A percentile compares a stretch with the other conserved stretches of the same genome.
Conservation (phyloP, 2,113 vertebrate genomes). For the Castor canadensis region DNA sequence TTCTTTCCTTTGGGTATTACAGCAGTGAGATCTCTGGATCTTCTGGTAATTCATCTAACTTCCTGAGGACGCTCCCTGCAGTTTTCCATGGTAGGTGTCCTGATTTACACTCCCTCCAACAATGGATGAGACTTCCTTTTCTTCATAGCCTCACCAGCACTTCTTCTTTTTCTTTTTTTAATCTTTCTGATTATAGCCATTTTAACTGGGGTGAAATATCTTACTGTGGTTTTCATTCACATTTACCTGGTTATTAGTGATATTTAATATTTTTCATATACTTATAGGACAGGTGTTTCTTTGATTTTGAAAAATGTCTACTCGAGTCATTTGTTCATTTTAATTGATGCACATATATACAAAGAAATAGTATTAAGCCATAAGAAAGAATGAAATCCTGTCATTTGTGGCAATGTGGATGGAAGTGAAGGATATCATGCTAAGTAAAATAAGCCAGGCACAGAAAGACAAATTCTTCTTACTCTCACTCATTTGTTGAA, state of each 20-base stretch:
- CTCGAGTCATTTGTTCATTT: neutral
- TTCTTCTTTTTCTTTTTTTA: neutral
- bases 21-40: neutral
- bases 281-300: no score
- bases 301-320: no score
- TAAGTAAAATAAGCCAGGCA: neutral
- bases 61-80: neutral
- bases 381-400: neutral
- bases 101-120: neutral
- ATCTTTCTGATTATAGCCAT: no score
- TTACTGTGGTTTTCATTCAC: no score
- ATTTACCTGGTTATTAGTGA: no score
- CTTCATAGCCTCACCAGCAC: neutral
- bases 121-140: neutral
- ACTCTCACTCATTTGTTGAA: neutral
- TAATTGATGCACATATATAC: neutral
- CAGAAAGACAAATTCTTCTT: neutral
- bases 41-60: neutral
- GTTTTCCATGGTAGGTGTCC: neutral
- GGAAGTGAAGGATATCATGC: neutral
- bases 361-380: neutral
- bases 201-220: no score
- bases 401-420: neutral
- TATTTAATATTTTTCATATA: no score
- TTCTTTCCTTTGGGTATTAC: neutral